Base-by-base conservation (phyloP, 1,140 invertebrate species). In the Zaprionus inermis region DNA sequence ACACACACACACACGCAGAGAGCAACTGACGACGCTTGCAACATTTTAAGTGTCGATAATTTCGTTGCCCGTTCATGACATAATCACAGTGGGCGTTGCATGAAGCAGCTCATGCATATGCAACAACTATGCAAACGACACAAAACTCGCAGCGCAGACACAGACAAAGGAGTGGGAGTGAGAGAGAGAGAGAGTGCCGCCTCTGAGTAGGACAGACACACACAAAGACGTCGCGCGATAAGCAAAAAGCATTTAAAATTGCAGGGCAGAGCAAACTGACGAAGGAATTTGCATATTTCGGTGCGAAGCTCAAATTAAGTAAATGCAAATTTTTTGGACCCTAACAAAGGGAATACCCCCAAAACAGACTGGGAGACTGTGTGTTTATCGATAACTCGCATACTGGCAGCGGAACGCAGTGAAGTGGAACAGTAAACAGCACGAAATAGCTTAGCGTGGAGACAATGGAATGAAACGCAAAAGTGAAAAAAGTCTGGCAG, bases 1-100 rank as follows among this genome's bases (percentile, higher is more conserved):
- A 6, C 11, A 38, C 59, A 38, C 46, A 61, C 41, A 49, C n/a
- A 28, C 24, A 22, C 18, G 38, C 54, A 11, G 24, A 18, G 59
- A 36, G 64, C 71, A 85, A 57, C 66, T 65, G 68, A 72, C 83
- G 66, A 77, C 67, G 79, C 64, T 88, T 88, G 83, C 83, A 86
- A 88, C 83, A 89, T 83, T 88, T 83, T 89, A 88, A 89, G 84
- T 83, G 83, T 88, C 82, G 83, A 86, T 85, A 86, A 86, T 86
- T 79, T 68, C 38, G 36, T 36, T 16, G 22, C 16, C 52, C 12
- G 7, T 28, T 54, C 51, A 54, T 54, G 51, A 30, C 14, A 59
- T 34, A 34, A 44, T 49, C 46, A 57, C 51, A 73, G 24, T 52
- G 71, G 58, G 65, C 56, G 64, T 77, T 52, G 46, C 58, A 28